These are phyloP conservation scores for Sitodiplosis mosellana DNA, from an alignment of 1,140 invertebrate species.

Conservation along the genomic window DNA sequence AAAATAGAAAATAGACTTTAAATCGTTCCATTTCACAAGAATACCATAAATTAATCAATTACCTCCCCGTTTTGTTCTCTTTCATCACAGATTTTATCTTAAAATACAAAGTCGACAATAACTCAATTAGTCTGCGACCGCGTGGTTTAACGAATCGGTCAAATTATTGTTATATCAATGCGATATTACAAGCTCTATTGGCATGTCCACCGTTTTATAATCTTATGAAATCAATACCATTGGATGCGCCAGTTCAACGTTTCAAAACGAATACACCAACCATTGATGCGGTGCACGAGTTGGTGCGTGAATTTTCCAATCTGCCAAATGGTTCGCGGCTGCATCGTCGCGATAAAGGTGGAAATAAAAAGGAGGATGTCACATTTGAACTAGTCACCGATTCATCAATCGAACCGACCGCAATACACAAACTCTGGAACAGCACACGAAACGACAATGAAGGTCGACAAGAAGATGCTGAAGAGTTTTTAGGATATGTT, in stretches of 20 bases:
- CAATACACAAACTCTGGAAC: slow-evolving; percentile 64
- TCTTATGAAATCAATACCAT: slow-evolving; percentile 52
- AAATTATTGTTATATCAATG: slow-evolving; percentile 94
- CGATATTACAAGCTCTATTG: slow-evolving; percentile 72
- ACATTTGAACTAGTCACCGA: slow-evolving; percentile 18
- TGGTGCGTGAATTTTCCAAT: slow-evolving; percentile 48
- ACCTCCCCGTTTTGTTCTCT: no score
- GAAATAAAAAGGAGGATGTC: slow-evolving; percentile 26
- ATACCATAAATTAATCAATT: slow-evolving; percentile 12
- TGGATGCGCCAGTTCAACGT: slow-evolving; percentile 33
- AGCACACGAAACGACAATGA: slow-evolving; percentile 57
- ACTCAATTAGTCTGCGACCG: slow-evolving; percentile 53
- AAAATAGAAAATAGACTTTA: no score
- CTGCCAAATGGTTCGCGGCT: slow-evolving; percentile 33
- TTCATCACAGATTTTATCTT: slow-evolving; percentile 42
- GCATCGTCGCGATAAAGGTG: slow-evolving; percentile 15
- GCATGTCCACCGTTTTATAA: slow-evolving; percentile 90
- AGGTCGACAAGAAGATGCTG: slow-evolving; percentile 84
- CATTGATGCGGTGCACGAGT: slow-evolving; percentile 62
- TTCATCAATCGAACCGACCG: slow-evolving; percentile 60
- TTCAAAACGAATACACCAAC: slow-evolving; percentile 62
- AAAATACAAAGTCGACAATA: slow-evolving; percentile 52
- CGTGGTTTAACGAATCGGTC: slow-evolving; percentile 76
- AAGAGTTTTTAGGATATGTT: slow-evolving; percentile 83
- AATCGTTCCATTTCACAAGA: no score